Base-by-base conservation (phyloP, 35 echinoderm and acorn worm species). In the Apostichopus californicus region DNA sequence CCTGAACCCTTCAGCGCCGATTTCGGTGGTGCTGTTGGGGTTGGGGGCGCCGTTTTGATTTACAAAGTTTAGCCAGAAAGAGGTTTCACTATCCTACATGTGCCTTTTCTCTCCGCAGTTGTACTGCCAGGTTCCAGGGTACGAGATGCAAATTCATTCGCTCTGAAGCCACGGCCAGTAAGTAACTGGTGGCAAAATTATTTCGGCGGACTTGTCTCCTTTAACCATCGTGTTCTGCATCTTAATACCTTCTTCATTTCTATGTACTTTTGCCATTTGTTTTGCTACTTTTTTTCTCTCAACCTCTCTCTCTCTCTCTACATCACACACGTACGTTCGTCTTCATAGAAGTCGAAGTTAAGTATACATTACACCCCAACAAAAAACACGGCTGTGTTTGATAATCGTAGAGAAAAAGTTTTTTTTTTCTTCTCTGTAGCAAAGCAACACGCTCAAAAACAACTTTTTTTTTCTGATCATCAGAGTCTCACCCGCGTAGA, bases 161-260 rank as follows among this genome's bases (percentile, higher is more conserved):
- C 81, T 85, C 81, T 85, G 55, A 85, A 85, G 18, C 81, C 81
- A 55, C 52, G 57, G 81, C 54, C 81, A 85, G 81, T 85, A 85
- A 85, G 81, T 85, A 75, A 75, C 12, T n/a, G 7, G 81, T 54
- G 57, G 81, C 55, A 54, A 85, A 85, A 85, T 85, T 85, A 18
- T 85, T 85, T 85, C 81, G 55, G 81, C 81, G 81, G 81, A 85
- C 54, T 85, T 85, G 54, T 58, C 57, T 85, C 81, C 57, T 85
- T 83, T 85, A 85, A 85, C 81, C 81, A 85, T 85, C 81, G 81
- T 85, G 81, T 85, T 85, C 17, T 85, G 81, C 81, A 85, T 85
- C 81, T 85, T 85, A 46, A 46, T 46, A 23, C 81, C 81, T 85
- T 25, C 28, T 85, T 85, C 12, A 54, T 59, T 85, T 85, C 57